Evolutionary conservation across 23 tunicate species (phyloP), one percentile per base, ranked within the genome.

Genomic region (Trididemnum miniatum): DNA sequence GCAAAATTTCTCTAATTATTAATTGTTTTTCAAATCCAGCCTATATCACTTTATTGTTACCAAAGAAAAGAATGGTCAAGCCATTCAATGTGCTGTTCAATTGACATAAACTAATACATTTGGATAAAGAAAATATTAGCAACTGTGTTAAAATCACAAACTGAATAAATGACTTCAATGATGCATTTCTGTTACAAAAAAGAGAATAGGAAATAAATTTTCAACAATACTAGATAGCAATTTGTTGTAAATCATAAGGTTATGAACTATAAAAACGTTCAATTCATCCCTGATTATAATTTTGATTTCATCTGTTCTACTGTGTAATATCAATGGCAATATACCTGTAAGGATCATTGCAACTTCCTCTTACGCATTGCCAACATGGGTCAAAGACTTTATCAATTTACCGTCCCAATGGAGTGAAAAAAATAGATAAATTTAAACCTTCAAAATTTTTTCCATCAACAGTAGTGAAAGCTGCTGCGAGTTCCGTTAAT

Each of bases 281-380:
- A 44, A 44, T 44, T 44, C 54, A 44, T 44, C 54, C 54, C 54
- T 44, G 54, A 44, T 9, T 44, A 44, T 44, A 44, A 44, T 44
- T 44, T 44, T 44, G 54, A 15, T 44, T 44, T 44, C 54, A 44
- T 44, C 54, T 44, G 15, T 44, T 44, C 12, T 44, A 44, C 54
- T 44, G 54, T 44, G 54, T 44, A 44, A 44, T 44, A 44, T 15
- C 54, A 44, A 44, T 44, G 54, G 15, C 54, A 44, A 44, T 44
- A 62, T 62, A n/a, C 69, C 69, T 62, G 69, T 62, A n/a, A 62
- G 69, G 26, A 62, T 62, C 69, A 62, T 24, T 62, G 69, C 69
- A n/a, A 62, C 69, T 62, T 5, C 5, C 29, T 62, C 69, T 25
- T 22, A 9, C 28, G 54, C 54, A 44, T 62, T 15, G 69, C 69